These are phyloP conservation scores for Melanostoma scalare DNA, from an alignment of 2,888 invertebrate species.

Conservation along the genomic window DNA sequence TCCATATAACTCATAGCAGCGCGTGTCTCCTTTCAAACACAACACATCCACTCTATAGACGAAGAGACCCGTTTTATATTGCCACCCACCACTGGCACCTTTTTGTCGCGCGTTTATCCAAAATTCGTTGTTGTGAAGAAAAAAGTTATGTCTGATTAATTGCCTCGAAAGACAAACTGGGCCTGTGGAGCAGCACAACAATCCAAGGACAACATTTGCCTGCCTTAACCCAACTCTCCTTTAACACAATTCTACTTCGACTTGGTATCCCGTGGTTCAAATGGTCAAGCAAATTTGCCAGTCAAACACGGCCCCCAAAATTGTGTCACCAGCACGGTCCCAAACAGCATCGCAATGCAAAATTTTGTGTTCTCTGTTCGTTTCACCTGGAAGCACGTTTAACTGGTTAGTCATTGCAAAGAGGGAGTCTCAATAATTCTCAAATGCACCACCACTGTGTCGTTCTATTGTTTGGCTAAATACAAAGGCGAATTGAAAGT, in stretches of 20 bases:
- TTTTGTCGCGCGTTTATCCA: conserved; percentile 40
- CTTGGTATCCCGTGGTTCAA: conserved; percentile 42
- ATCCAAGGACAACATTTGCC: conserved; percentile 58
- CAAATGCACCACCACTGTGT: conserved; percentile 22
- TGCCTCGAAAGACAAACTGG: conserved; percentile 34
- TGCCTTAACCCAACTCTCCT: conserved; percentile 21
- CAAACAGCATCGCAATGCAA: conserved; percentile 21
- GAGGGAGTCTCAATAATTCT: background rate
- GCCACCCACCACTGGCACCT: conserved; percentile 36
- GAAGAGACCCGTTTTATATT: conserved; percentile 1
- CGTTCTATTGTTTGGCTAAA: conserved; percentile 37
- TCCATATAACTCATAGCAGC: conserved; percentile 52
- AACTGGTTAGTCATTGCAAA: conserved; percentile 60
- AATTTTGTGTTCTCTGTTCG: conserved; percentile 36
- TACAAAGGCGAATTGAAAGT: conserved; percentile 40
- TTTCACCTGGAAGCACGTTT: conserved; percentile 58
- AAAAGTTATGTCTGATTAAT: conserved; percentile 65
- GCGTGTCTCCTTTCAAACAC: conserved; percentile 66
- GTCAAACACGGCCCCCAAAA: conserved; percentile 33
- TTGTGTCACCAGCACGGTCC: conserved; percentile 54
- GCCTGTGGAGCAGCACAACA: background rate
- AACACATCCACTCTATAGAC: conserved; percentile 23
- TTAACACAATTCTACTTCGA: conserved; percentile 15
- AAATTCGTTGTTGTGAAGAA: conserved; percentile 40
- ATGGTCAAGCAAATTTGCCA: conserved; percentile 49